These are phyloP conservation scores for Lissocephala sabroskyi DNA, from an alignment of 2,888 invertebrate species.

Conservation along the genomic window DNA sequence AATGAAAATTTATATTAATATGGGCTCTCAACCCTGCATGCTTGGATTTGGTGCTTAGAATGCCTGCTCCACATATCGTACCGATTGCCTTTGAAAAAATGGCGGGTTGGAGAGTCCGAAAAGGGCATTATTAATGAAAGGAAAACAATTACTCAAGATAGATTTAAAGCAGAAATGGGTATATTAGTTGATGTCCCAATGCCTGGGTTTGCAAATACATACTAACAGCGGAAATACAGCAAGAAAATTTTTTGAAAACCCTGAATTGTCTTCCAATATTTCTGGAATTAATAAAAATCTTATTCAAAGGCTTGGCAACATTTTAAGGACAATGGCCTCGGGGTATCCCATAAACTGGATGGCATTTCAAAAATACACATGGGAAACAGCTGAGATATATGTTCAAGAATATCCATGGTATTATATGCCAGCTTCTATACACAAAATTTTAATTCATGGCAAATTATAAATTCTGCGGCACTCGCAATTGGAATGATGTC, in stretches of 20 bases:
- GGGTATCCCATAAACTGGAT: too few species aligned
- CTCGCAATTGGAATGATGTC: too few species aligned
- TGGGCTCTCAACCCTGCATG: constrained; percentile 18
- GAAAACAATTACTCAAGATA: neutral
- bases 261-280: constrained; percentile 12
- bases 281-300: constrained; percentile 16
- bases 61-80: constrained; percentile 18
- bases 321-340: constrained; percentile 12
- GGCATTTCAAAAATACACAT: constrained; percentile 10
- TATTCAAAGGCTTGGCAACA: constrained; percentile 14
- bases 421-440: constrained; percentile 20
- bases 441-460: constrained; percentile 9
- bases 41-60: too few species aligned
- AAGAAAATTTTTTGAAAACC: constrained; percentile 20
- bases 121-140: constrained; percentile 6
- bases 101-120: constrained; percentile 6
- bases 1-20: constrained; percentile 13
- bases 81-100: constrained; percentile 10
- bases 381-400: constrained; percentile 17
- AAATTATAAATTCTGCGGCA: too few species aligned
- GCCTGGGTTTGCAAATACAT: constrained; percentile 9
- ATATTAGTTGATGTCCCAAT: constrained; percentile 19
- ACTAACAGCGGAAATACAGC: constrained; percentile 22
- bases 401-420: constrained; percentile 19
- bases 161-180: constrained; percentile 1